Evolutionary conservation across 2,797 vertebrate genomes (phyloP), one percentile per base, ranked within the genome.

Genomic region (Spondyliosoma cantharus): DNA sequence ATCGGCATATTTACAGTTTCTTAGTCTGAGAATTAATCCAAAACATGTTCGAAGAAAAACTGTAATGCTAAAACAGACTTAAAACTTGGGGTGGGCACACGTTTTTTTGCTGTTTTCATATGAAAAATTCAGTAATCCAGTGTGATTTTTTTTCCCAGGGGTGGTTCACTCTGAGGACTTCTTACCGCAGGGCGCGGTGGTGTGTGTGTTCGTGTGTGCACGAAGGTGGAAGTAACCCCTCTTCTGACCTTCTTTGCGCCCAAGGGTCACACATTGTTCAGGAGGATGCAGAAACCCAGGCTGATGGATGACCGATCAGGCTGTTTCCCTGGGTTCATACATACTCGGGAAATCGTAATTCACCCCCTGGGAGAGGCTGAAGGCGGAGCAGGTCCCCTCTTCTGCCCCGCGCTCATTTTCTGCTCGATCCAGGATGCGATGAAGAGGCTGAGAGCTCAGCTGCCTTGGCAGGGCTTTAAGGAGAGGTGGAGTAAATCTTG

Each of bases 241-340:
- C 74, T 73, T 74, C 68, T 90, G 91, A 92, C 91, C 92, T 88
- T 91, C 82, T 91, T 76, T 86, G 69, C 77, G 63, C 88, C 87
- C 76, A 85, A 79, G 71, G 92, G 91, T 94, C 92, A 93, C 79
- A 91, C 92, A 93, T 93, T 93, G 93, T 94, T 94, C 93, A 91
- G 88, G 88, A 91, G 91, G 91, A 94, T 90, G 87, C 92, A 93
- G 90, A 93, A 90, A 89, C 57, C 74, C 69, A 74, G 80, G 80
- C 84, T 93, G 93, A 94, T 93, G 89, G 83, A 94, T 93, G 86
- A 74, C 89, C 73, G 2, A 68, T 93, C 92, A 89, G 78, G 71
- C 83, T 56, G 61, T 89, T 92, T 93, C 91, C 93, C 91, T 84
- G 84, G 87, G 84, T 83, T 92, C 69, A 65, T 73, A 64, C 56